phyloP scores from a whole-genome alignment of 2,888 invertebrate species.

The Hirudinaria manillensis region DNA sequence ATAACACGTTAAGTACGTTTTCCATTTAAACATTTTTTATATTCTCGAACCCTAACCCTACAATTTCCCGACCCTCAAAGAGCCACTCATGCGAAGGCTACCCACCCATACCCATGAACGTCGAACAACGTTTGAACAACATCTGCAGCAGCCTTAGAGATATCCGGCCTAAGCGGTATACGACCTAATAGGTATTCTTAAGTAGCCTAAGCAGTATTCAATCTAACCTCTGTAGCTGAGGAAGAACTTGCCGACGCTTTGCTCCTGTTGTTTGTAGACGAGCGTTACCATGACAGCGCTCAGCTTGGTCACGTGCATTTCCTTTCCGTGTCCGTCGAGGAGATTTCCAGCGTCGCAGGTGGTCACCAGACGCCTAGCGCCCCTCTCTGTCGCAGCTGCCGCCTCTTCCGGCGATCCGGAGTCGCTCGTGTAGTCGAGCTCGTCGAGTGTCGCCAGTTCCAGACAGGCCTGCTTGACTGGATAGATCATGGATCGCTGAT shows the following conservation, averaged over 20 bases:
- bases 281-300: background rate
- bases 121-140: too few relatives aligned
- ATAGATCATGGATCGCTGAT: background rate
- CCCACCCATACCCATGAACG: too few relatives aligned
- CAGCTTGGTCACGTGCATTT: background rate
- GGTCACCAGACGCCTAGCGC: background rate
- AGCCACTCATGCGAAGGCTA: too few relatives aligned
- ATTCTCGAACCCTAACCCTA: too few relatives aligned
- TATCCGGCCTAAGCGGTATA: too few relatives aligned
- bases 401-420: too few relatives aligned
- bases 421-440: background rate
- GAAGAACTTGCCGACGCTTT: slow-evolving; percentile 17
- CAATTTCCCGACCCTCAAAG: too few relatives aligned
- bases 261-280: slow-evolving; percentile 4
- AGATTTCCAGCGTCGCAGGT: slow-evolving; percentile 1
- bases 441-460: slow-evolving; percentile 15
- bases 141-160: too few relatives aligned
- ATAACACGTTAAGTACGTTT: too few relatives aligned
- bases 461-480: background rate
- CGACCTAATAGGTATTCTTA: too few relatives aligned
- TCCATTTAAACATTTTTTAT: too few relatives aligned
- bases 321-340: slow-evolving; percentile 5
- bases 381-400: background rate
- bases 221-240: slow-evolving; percentile 16
- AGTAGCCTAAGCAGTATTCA: background rate